These are phyloP conservation scores for Ctenoplectra terminalis DNA, from an alignment of 1,140 invertebrate species.

Conservation along the genomic window DNA sequence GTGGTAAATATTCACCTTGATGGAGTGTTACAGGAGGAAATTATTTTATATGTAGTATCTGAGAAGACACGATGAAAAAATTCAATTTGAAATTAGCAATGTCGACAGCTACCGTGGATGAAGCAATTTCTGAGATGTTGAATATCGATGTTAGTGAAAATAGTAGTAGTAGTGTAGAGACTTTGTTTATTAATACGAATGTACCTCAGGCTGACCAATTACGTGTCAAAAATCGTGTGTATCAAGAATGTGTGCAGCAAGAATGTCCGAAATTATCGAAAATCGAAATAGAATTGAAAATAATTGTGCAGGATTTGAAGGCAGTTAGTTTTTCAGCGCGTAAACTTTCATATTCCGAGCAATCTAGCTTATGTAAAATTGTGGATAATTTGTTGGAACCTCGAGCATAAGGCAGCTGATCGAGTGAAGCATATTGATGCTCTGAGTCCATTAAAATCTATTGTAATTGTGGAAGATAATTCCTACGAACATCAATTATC, in stretches of 20 bases:
- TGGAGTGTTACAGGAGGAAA: neutral
- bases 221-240: neutral
- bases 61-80: neutral
- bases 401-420: neutral
- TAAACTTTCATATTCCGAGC: conserved; percentile 24
- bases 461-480: neutral
- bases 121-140: neutral
- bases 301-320: conserved; percentile 36
- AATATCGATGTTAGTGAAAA: neutral
- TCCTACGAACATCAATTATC: neutral
- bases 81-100: neutral
- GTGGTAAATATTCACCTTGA: neutral
- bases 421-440: neutral
- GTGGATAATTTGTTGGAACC: neutral
- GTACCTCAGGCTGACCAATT: neutral
- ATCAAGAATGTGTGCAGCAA: neutral
- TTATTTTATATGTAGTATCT: neutral
- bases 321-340: conserved; percentile 38
- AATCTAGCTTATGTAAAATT: neutral
- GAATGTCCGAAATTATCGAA: neutral
- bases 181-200: neutral
- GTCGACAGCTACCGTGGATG: neutral
- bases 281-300: conserved; percentile 23
- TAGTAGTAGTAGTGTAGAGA: neutral
- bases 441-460: neutral